A percentile compares a stretch with the other conserved stretches of the same genome.
Evolutionary conservation across 2,888 invertebrate species (phyloP).

Genomic region (Thysanoteuthis rhombus): DNA sequence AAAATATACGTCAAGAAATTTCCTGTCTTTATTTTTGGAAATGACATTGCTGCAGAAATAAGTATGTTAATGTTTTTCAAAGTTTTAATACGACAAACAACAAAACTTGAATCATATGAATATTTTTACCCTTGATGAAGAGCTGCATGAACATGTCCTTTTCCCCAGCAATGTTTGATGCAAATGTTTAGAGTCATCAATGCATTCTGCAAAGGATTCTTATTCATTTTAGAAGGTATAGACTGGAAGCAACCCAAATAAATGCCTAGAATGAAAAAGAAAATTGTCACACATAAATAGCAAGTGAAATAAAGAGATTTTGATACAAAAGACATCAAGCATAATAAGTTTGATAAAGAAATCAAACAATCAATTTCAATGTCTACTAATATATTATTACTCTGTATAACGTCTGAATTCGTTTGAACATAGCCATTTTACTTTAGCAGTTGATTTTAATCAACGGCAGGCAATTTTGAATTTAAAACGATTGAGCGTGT

Average conservation of each 20-base stretch:
- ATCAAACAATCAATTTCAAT: background rate
- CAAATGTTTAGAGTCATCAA: slow-evolving; percentile 20
- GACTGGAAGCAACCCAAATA: background rate
- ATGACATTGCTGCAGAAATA: background rate
- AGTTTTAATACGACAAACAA: background rate
- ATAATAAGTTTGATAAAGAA: background rate
- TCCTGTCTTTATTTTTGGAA: background rate
- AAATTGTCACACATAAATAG: no score
- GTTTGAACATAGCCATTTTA: no score
- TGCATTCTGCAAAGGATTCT: background rate
- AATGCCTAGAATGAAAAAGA: background rate
- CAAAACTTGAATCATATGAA: background rate
- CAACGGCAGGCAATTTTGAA: no score
- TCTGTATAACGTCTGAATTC: no score
- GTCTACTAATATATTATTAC: background rate
- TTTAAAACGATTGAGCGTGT: no score
- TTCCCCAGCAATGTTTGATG: background rate
- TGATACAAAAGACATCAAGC: background rate
- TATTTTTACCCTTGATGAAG: background rate
- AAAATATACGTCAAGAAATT: background rate
- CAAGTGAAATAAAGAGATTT: background rate
- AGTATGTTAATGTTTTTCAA: background rate
- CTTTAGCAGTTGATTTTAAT: no score
- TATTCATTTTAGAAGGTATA: background rate
- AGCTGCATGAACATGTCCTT: background rate